Conservation (phyloP, 2,888 invertebrate genomes). For the Cepaea hortensis region DNA sequence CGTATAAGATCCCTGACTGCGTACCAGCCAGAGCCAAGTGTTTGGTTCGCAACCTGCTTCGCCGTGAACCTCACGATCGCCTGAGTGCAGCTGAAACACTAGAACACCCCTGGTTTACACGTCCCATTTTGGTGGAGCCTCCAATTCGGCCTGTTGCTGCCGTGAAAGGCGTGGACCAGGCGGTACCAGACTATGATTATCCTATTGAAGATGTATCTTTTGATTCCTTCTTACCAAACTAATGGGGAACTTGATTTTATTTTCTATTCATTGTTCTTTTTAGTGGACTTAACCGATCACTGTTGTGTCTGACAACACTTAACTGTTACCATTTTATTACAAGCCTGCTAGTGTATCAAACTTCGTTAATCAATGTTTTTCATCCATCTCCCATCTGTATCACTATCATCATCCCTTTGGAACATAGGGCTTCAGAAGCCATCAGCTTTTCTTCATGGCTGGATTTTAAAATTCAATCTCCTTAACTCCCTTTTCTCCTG, state of each 20-base stretch:
- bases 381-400: too few relatives aligned
- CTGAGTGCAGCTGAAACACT: conserved; percentile 87
- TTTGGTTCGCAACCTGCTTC: conserved; percentile 87
- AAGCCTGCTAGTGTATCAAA: too few relatives aligned
- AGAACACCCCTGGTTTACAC: conserved; percentile 87
- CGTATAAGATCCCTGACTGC: conserved; percentile 89
- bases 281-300: not conserved
- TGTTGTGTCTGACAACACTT: not conserved
- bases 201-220: conserved; percentile 24
- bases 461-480: too few relatives aligned
- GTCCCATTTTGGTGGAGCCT: conserved; percentile 36
- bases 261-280: not conserved
- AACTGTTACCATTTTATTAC: too few relatives aligned
- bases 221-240: conserved; percentile 32
- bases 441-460: too few relatives aligned
- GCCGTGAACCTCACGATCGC: conserved; percentile 88
- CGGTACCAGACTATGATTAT: conserved; percentile 42
- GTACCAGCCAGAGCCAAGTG: conserved; percentile 89
- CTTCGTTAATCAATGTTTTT: too few relatives aligned
- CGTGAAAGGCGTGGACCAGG: conserved; percentile 42
- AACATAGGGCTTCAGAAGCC: too few relatives aligned
- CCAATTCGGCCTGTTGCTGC: conserved; percentile 24
- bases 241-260: not conserved
- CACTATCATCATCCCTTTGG: too few relatives aligned
- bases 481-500: too few relatives aligned